Conservation (phyloP, 2,888 invertebrate species). For the Drosophila robusta region DNA sequence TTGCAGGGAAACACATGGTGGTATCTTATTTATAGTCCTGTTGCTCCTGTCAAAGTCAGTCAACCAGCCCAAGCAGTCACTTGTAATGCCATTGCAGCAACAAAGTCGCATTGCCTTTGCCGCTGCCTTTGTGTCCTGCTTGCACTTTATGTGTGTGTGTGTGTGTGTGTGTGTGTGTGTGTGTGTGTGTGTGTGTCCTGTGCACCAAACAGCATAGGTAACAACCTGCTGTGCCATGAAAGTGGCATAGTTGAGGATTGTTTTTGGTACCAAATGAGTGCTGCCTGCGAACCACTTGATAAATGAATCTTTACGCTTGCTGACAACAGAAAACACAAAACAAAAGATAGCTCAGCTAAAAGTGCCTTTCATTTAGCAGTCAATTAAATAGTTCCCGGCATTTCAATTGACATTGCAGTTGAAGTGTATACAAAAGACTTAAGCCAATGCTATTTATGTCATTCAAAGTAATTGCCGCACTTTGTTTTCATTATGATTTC, state of each 20-base stretch:
- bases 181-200: slow-evolving; percentile 6
- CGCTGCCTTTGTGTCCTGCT: slow-evolving; percentile 43
- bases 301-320: slow-evolving; percentile 41
- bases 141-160: slow-evolving; percentile 21
- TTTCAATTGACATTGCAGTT: slow-evolving; percentile 5
- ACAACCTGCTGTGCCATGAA: slow-evolving; percentile 30
- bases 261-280: slow-evolving; percentile 44
- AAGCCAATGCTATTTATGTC: not conserved
- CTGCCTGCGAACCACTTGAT: slow-evolving; percentile 40
- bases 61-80: slow-evolving; percentile 52
- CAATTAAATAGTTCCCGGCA: slow-evolving; percentile 28
- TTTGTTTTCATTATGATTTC: slow-evolving; percentile 5
- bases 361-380: slow-evolving; percentile 21
- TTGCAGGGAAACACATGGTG: slow-evolving; percentile 35
- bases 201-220: slow-evolving; percentile 55
- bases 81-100: slow-evolving; percentile 57
- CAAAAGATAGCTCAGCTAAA: not conserved
- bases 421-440: not conserved
- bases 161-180: slow-evolving; percentile 3
- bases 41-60: slow-evolving; percentile 61
- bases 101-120: slow-evolving; percentile 47
- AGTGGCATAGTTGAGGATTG: slow-evolving; percentile 39
- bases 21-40: slow-evolving; percentile 66
- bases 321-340: slow-evolving; percentile 39
- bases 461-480: not conserved